Evolutionary conservation across 1,140 invertebrate species (phyloP).

Genomic region (Drosophila bocki): DNA sequence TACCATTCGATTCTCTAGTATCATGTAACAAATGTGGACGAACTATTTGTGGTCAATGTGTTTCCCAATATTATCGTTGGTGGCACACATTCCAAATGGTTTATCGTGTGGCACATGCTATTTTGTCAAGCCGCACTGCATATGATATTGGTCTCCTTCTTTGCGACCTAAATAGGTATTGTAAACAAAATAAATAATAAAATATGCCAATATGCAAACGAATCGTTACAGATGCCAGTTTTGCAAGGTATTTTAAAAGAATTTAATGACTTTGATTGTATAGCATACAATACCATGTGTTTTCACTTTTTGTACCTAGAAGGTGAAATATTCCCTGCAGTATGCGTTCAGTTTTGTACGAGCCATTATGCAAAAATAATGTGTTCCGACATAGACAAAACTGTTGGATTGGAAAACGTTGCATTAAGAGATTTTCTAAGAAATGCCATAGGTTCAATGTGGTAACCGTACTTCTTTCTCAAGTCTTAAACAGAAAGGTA

Average conservation of each 20-base stretch:
- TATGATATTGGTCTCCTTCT: too few relatives aligned
- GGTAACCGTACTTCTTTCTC: neutral
- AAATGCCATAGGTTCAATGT: neutral
- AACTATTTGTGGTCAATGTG: too few relatives aligned
- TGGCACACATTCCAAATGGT: too few relatives aligned
- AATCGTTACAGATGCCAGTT: neutral
- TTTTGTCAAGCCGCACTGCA: too few relatives aligned
- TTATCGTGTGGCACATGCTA: too few relatives aligned
- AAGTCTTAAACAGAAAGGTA: neutral
- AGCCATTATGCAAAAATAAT: slow-evolving; percentile 4
- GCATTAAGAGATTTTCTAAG: too few relatives aligned
- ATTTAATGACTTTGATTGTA: neutral
- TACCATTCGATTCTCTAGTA: too few relatives aligned
- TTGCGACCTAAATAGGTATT: neutral
- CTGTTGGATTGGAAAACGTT: neutral
- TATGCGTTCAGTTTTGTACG: slow-evolving; percentile 1
- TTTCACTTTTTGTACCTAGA: neutral
- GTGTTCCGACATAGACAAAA: neutral
- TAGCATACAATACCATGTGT: neutral
- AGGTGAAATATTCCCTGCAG: neutral
- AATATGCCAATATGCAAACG: slow-evolving; percentile 8
- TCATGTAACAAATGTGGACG: too few relatives aligned
- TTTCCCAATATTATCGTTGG: too few relatives aligned
- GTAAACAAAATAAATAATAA: neutral
- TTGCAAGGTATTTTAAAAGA: neutral